A percentile compares a stretch with the other conserved stretches of the same genome.
phyloP scores from a whole-genome alignment of 1,140 invertebrate genomes.

The Pseudomyrmex cubaensis region DNA sequence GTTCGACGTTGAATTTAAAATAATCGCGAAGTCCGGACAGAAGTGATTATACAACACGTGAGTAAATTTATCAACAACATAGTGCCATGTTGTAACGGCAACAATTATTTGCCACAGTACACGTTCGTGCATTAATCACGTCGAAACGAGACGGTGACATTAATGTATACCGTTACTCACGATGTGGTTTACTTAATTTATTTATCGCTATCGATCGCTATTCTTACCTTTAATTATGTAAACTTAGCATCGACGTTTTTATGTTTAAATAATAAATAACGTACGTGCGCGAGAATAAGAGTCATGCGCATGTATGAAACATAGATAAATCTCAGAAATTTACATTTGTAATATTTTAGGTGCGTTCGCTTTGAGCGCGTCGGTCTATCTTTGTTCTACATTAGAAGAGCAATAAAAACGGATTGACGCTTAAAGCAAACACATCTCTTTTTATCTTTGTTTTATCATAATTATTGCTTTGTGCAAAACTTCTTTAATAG shows the following conservation, averaged over 20 bases:
- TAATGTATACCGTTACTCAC: slow-evolving; percentile 37
- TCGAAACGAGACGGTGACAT: slow-evolving; percentile 20
- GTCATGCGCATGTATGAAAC: too few relatives aligned
- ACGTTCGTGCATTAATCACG: slow-evolving; percentile 33
- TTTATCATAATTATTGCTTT: neutral
- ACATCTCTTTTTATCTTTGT: neutral
- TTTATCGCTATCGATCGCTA: neutral
- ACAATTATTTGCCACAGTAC: slow-evolving; percentile 32
- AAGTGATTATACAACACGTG: neutral
- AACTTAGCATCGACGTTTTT: neutral
- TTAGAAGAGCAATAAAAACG: too few relatives aligned
- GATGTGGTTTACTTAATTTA: slow-evolving; percentile 7
- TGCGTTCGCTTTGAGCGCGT: too few relatives aligned
- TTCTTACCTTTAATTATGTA: neutral
- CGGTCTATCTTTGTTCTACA: too few relatives aligned
- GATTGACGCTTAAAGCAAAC: too few relatives aligned
- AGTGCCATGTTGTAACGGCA: neutral
- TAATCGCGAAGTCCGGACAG: slow-evolving; percentile 17
- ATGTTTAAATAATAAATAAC: too few relatives aligned
- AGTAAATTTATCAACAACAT: slow-evolving; percentile 38
- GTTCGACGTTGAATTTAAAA: slow-evolving; percentile 12
- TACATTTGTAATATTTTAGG: too few relatives aligned
- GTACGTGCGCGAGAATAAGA: too few relatives aligned
- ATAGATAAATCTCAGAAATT: too few relatives aligned
- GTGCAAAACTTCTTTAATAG: slow-evolving; percentile 11